phyloP scores from a whole-genome alignment of 2,888 invertebrate species.

The Drosophila setosimentum region DNA sequence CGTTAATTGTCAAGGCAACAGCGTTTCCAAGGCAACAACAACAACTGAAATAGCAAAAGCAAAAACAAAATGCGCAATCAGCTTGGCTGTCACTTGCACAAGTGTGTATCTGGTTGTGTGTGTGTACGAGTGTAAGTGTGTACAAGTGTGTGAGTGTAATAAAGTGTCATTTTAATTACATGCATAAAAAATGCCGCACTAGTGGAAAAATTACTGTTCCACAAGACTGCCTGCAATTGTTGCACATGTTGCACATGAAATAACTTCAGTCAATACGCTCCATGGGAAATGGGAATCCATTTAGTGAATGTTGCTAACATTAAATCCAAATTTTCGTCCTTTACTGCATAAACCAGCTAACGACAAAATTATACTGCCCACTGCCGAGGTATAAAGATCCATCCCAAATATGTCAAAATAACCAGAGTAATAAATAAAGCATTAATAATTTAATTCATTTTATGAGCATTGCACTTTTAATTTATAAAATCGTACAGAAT shows the following conservation, averaged over 20 bases:
- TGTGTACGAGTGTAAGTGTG: conserved; percentile 3
- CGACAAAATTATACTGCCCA: background rate
- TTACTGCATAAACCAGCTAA: background rate
- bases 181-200: conserved; percentile 64
- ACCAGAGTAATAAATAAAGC: background rate
- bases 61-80: conserved; percentile 60
- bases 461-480: background rate
- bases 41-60: conserved; percentile 12
- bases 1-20: conserved; percentile 80
- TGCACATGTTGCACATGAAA: conserved; percentile 35
- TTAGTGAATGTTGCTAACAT: background rate
- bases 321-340: too few species aligned
- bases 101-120: conserved; percentile 17
- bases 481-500: background rate
- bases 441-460: background rate
- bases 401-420: background rate
- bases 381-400: background rate
- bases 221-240: conserved; percentile 37
- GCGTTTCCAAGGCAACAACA: conserved; percentile 62
- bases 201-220: conserved; percentile 30
- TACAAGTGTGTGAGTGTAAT: conserved; percentile 31
- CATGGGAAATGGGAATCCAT: background rate
- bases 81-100: conserved; percentile 48
- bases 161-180: conserved; percentile 74
- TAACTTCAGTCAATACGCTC: background rate